Percentiles rank a stretch among this genome's conserved stretches.
Conservation (phyloP, 2,888 invertebrate genomes). For the Drosophila paracracens region DNA sequence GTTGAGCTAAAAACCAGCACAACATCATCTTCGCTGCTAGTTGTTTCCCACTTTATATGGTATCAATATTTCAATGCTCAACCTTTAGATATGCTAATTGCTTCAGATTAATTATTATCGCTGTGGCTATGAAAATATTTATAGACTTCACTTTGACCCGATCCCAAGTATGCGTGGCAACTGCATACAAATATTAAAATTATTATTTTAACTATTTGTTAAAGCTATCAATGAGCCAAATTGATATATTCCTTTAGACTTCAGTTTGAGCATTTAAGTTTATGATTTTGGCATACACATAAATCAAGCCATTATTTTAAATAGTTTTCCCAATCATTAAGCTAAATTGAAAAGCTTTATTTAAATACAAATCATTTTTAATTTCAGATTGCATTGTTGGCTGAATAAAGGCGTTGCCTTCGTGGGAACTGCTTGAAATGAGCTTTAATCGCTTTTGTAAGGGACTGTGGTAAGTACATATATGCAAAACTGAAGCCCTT, state of each 20-base stretch:
- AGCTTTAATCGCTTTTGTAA: conserved; percentile 23
- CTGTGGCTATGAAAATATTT: conserved; percentile 11
- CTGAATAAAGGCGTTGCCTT: conserved; percentile 3
- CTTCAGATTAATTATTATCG: conserved; percentile 23
- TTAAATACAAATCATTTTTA: neutral
- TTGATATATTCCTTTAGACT: neutral
- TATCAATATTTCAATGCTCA: conserved; percentile 25
- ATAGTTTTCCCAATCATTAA: neutral
- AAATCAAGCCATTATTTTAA: neutral
- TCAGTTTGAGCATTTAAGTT: neutral
- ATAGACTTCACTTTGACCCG: neutral
- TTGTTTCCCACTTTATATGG: conserved; percentile 10
- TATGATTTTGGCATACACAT: neutral
- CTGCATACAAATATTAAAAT: neutral
- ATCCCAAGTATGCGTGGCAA: neutral
- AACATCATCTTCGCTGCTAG: conserved; percentile 3
- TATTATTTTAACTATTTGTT: neutral
- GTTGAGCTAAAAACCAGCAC: conserved; percentile 9
- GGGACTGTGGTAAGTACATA: conserved; percentile 9
- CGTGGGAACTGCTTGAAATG: conserved; percentile 28
- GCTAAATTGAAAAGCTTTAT: conserved; percentile 12
- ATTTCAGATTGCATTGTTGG: conserved; percentile 5
- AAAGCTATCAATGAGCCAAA: neutral
- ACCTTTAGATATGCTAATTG: conserved; percentile 36
- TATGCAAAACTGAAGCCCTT: conserved; percentile 26